Evolutionary conservation across 1,140 invertebrate genomes (phyloP).

Genomic region (Halesus radiatus): DNA sequence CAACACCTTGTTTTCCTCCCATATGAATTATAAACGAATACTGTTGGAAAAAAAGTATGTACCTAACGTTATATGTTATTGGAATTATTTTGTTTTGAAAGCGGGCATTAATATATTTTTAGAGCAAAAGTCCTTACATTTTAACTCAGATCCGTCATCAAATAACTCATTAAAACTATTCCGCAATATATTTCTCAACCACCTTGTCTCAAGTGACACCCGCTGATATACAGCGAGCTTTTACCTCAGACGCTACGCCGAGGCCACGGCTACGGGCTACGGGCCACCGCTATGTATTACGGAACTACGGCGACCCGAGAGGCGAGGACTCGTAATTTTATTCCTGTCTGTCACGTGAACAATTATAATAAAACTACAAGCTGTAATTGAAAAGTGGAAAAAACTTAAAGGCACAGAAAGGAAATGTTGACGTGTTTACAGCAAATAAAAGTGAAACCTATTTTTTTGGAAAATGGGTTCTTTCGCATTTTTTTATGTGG

Average conservation of each 20-base stretch:
- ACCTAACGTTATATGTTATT: no score
- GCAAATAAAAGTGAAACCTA: not conserved
- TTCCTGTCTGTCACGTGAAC: not conserved
- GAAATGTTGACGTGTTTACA: not conserved
- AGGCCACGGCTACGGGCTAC: no score
- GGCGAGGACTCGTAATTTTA: conserved; percentile 2
- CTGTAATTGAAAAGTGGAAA: not conserved
- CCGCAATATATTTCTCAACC: not conserved
- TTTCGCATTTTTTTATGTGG: not conserved
- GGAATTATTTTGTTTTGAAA: no score
- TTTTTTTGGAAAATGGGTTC: not conserved
- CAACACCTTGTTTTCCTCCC: no score
- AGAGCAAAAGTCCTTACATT: not conserved
- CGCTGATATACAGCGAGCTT: conserved; percentile 1
- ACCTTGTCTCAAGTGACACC: not conserved
- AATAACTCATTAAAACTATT: not conserved
- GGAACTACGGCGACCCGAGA: no score
- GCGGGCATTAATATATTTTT: no score
- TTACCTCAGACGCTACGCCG: not conserved
- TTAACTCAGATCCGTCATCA: not conserved
- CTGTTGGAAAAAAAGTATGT: no score
- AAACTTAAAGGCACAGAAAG: not conserved
- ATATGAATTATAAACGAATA: no score
- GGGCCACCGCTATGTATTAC: no score
- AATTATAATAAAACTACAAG: conserved; percentile 11